Conservation (phyloP, 2,797 vertebrate species). For the Cheracebus regulus region DNA sequence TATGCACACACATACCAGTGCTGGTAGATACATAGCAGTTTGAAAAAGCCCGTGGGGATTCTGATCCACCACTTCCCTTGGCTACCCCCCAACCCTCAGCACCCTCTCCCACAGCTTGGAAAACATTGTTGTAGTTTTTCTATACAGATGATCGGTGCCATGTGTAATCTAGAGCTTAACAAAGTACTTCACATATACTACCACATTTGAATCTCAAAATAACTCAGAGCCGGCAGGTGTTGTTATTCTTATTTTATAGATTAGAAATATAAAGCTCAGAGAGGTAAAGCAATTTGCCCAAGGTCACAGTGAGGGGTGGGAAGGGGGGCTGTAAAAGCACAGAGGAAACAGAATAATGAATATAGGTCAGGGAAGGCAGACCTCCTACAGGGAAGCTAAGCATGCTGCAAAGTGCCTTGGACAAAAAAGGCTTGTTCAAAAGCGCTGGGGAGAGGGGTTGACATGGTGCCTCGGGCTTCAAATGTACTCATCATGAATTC, state of each 20-base stretch:
- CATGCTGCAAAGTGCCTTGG: neutral
- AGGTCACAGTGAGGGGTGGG: conserved; percentile 23
- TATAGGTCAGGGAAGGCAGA: neutral
- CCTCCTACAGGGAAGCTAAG: neutral
- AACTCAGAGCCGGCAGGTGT: conserved; percentile 7
- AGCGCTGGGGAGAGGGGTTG: neutral
- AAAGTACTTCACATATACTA: conserved; percentile 18
- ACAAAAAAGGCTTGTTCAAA: conserved; percentile 34
- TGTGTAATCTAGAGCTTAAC: neutral
- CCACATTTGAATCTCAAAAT: conserved; percentile 45
- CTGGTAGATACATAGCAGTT: neutral
- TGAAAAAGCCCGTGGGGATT: neutral
- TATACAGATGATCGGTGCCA: neutral
- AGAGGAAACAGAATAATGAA: conserved; percentile 40
- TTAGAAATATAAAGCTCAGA: conserved; percentile 44
- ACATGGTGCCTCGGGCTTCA: neutral
- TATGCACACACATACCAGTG: neutral
- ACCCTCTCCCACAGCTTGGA: neutral
- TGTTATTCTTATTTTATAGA: conserved; percentile 48
- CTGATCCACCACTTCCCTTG: neutral
- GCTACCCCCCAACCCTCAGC: neutral
- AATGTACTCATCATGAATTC: neutral
- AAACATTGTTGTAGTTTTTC: neutral
- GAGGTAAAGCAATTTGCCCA: conserved; percentile 26
- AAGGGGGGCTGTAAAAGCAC: neutral